A percentile compares a stretch with the other conserved stretches of the same genome.
phyloP scores from a whole-genome alignment of 2,888 invertebrate genomes.

The Limnephilus lunatus region DNA sequence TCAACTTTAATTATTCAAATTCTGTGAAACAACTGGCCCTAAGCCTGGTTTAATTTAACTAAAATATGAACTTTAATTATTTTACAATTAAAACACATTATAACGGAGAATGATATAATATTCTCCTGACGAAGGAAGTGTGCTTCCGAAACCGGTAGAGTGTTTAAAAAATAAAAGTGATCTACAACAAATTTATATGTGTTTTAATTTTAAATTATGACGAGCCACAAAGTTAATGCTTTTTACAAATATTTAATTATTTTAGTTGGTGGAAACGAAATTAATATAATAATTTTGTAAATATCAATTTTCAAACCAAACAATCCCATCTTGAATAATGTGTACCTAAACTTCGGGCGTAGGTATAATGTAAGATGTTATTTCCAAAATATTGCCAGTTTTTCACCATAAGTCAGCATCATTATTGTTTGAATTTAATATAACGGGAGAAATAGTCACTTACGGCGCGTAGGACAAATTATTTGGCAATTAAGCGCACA shows the following conservation, averaged over 20 bases:
- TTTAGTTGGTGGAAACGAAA: not conserved
- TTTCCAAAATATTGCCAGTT: not conserved
- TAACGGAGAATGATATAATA: too few species aligned
- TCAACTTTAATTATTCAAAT: too few species aligned
- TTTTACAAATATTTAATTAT: too few species aligned
- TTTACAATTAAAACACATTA: too few species aligned
- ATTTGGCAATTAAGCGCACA: constrained; percentile 31
- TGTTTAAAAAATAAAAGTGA: too few species aligned
- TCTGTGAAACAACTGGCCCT: too few species aligned
- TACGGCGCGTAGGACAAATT: constrained; percentile 22
- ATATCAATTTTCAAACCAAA: not conserved
- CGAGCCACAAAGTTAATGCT: too few species aligned
- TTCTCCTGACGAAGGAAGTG: too few species aligned
- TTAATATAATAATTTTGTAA: not conserved
- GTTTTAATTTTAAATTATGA: too few species aligned
- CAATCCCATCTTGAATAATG: not conserved
- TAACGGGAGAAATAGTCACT: not conserved
- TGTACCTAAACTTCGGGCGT: not conserved
- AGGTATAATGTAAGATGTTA: not conserved
- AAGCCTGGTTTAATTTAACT: not conserved
- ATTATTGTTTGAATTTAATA: constrained; percentile 30
- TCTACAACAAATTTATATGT: too few species aligned
- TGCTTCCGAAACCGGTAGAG: too few species aligned
- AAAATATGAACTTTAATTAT: not conserved
- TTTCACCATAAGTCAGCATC: not conserved